A percentile compares a stretch with the other conserved stretches of the same genome.
Evolutionary conservation across 2,888 invertebrate genomes (phyloP).

Genomic region (Xestia c-nigrum): DNA sequence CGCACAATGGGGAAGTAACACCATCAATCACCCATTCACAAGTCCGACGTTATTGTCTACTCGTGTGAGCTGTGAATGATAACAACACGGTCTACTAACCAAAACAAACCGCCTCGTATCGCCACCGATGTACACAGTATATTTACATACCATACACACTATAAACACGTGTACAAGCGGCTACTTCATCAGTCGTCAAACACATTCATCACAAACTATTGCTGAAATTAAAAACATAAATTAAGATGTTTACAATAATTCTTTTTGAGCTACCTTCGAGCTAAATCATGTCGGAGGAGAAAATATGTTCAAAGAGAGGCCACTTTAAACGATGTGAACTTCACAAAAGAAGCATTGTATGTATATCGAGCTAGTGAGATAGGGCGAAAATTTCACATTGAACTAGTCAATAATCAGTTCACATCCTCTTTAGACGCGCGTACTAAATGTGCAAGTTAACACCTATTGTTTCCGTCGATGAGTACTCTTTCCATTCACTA

Average conservation of each 20-base stretch:
- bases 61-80: slow-evolving; percentile 72
- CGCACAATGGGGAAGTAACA: slow-evolving; percentile 66
- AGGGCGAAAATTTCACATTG: slow-evolving; percentile 44
- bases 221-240: slow-evolving; percentile 62
- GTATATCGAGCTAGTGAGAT: slow-evolving; percentile 17
- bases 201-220: slow-evolving; percentile 70
- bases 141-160: slow-evolving; percentile 71
- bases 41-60: slow-evolving; percentile 69
- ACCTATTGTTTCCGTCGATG: slow-evolving; percentile 82
- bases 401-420: slow-evolving; percentile 76
- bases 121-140: slow-evolving; percentile 59
- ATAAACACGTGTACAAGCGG: slow-evolving; percentile 71
- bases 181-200: slow-evolving; percentile 65
- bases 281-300: slow-evolving; percentile 25
- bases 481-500: slow-evolving; percentile 78
- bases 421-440: slow-evolving; percentile 75
- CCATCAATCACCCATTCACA: slow-evolving; percentile 63
- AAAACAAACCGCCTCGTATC: slow-evolving; percentile 76
- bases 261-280: slow-evolving; percentile 24
- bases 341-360: slow-evolving; percentile 14
- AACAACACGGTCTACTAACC: slow-evolving; percentile 74
- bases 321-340: slow-evolving; percentile 6
- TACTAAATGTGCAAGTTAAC: slow-evolving; percentile 79
- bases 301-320: slow-evolving; percentile 16
- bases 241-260: slow-evolving; percentile 52